Percentiles rank a stretch among this genome's conserved stretches.
Conservation (phyloP, 1,140 invertebrate genomes). For the Steinernema feltiae region DNA sequence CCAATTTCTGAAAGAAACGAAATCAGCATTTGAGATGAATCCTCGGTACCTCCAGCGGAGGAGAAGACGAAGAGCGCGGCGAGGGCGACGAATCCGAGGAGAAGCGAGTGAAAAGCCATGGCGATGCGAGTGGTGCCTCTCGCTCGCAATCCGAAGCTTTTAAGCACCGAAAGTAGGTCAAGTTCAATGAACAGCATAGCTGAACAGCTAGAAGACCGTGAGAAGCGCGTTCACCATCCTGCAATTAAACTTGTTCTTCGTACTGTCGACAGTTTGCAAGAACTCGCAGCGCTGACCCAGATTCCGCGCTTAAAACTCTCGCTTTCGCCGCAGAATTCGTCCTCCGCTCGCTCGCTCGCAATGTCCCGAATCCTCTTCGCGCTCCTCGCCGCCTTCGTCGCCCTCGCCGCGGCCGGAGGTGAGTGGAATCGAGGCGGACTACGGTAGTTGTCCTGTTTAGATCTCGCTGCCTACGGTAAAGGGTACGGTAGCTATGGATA, state of each 20-base stretch:
- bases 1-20: not conserved
- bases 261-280: not conserved
- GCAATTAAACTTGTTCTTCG: not conserved
- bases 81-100: not conserved
- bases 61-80: not conserved
- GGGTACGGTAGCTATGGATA: not conserved
- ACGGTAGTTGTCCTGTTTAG: not conserved
- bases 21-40: not conserved
- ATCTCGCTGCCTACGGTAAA: not conserved
- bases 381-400: constrained; percentile 4
- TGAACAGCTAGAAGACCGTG: not conserved
- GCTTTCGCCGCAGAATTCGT: not conserved
- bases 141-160: not conserved
- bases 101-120: constrained; percentile 2
- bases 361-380: constrained; percentile 1
- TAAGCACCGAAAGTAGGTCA: not conserved
- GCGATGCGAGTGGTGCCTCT: not conserved
- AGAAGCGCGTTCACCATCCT: not conserved
- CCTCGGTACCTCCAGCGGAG: not conserved
- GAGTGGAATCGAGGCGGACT: not conserved
- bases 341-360: not conserved
- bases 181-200: not conserved
- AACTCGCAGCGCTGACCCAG: not conserved
- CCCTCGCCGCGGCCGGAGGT: not conserved
- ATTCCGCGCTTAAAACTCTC: constrained; percentile 7